phyloP scores from a whole-genome alignment of 2,888 invertebrate genomes.

The Trimorus sp. region DNA sequence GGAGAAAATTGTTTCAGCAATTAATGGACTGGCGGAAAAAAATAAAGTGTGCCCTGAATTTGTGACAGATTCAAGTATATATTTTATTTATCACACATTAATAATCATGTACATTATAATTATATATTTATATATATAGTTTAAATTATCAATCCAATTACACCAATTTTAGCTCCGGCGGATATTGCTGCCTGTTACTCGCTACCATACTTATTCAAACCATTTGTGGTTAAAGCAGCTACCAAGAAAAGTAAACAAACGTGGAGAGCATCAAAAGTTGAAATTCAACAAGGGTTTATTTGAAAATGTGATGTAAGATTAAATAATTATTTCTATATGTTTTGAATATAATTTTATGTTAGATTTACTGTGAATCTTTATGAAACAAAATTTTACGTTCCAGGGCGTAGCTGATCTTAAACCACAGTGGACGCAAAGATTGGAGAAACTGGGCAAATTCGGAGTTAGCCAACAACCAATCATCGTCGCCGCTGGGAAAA shows the following conservation, averaged over 20 bases:
- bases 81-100: not conserved
- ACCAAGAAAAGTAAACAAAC: constrained; percentile 11
- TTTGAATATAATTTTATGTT: too few species aligned
- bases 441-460: constrained; percentile 13
- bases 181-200: constrained; percentile 14
- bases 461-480: constrained; percentile 32
- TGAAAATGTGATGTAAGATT: constrained; percentile 10
- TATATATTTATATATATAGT: not conserved
- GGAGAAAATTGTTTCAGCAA: not conserved
- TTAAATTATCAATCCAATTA: too few species aligned
- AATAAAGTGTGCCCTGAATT: not conserved
- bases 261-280: constrained; percentile 36
- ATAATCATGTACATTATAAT: too few species aligned
- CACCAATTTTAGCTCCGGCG: not conserved
- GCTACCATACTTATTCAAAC: constrained; percentile 36
- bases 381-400: too few species aligned
- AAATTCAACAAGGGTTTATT: constrained; percentile 28
- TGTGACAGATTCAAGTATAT: not conserved
- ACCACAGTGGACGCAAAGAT: constrained; percentile 17
- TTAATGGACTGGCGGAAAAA: not conserved
- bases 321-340: too few species aligned
- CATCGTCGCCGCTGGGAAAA: constrained; percentile 17
- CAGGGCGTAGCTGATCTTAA: constrained; percentile 29
- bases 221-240: constrained; percentile 1
- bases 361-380: too few species aligned